Base-by-base conservation (phyloP, 2,113 vertebrate species). In the Lethenteron camtschaticum region DNA sequence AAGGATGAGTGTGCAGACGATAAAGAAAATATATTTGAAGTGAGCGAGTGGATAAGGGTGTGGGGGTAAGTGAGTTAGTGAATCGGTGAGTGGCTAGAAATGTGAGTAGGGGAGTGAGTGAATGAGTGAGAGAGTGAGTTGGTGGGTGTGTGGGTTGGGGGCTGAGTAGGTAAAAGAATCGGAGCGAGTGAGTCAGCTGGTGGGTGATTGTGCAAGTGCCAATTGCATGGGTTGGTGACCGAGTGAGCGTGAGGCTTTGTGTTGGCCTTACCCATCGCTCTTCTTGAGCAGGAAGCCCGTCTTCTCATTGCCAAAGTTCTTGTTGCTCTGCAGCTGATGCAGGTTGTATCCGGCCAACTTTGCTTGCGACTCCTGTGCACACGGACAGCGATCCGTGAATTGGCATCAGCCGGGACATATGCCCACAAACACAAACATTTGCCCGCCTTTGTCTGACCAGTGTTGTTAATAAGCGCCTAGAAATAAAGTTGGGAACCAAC, bases 311-410 rank as follows among this genome's bases (percentile, higher is more conserved):
- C 81, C 78, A 0, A 81, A 79, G 69, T 81, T 78, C 72, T 79
- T 80, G 76, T 80, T 83, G 69, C 79, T 81, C 68, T 81, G 81
- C 68, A 82, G 76, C 72, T 83, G 82, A 69, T 83, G 79, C 81
- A 82, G 79, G 73, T 75, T 82, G 76, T 81, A 80, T 8, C 73
- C 75, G 10, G 75, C 63, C 72, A 78, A 80, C 70, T 78, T 80
- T 71, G 73, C 78, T 66, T 78, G 68, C 24, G 75, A 74, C 70
- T 80, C 79, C 82, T 84, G 74, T 10, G 57, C 68, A 70, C 20
- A 71, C 18, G 57, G 13, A 70, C 56, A 59, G 63, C 58, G 5
- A 59, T 68, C 20, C 55, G 10, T 68, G 18, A 56, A 41, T 41
- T 41, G 41, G 57, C 5, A 71, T 18, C 69, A 57, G 69, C 59